A percentile compares a stretch with the other conserved stretches of the same genome.
Evolutionary conservation across 2,113 vertebrate genomes (phyloP).

Genomic region (Lagopus leucura): DNA sequence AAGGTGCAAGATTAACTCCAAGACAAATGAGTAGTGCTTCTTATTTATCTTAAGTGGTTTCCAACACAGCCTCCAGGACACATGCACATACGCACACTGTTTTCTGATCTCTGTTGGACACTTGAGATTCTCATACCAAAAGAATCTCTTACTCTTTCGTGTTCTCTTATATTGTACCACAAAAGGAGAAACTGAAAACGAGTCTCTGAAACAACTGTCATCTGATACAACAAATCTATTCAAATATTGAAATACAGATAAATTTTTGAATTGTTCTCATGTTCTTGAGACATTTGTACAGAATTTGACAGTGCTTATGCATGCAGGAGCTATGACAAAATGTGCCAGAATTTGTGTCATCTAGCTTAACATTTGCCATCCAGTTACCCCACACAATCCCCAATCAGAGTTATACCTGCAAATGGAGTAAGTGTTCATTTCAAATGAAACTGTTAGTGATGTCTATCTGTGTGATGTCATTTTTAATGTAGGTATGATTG

Average conservation of each 20-base stretch:
- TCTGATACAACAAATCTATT: not conserved
- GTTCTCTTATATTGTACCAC: not conserved
- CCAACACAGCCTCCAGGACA: not conserved
- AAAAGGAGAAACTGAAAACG: not conserved
- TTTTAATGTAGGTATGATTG: not conserved
- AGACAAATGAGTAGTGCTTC: not conserved
- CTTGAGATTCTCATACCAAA: not conserved
- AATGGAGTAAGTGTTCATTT: not conserved
- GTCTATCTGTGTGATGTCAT: not conserved
- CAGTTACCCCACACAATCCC: not conserved
- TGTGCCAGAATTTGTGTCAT: not conserved
- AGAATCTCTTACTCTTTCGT: not conserved
- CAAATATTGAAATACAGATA: not conserved
- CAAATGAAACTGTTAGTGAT: not conserved
- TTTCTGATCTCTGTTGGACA: not conserved
- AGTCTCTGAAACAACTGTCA: not conserved
- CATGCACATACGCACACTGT: too few species aligned
- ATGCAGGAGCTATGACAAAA: not conserved
- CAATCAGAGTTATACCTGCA: not conserved
- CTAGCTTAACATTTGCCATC: not conserved
- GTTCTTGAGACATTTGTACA: not conserved
- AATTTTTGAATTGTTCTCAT: not conserved
- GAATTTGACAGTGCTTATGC: not conserved
- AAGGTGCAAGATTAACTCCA: not conserved
- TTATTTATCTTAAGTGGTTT: not conserved